These are phyloP conservation scores for Steinernema feltiae DNA, from an alignment of 1,140 invertebrate genomes.

Conservation along the genomic window DNA sequence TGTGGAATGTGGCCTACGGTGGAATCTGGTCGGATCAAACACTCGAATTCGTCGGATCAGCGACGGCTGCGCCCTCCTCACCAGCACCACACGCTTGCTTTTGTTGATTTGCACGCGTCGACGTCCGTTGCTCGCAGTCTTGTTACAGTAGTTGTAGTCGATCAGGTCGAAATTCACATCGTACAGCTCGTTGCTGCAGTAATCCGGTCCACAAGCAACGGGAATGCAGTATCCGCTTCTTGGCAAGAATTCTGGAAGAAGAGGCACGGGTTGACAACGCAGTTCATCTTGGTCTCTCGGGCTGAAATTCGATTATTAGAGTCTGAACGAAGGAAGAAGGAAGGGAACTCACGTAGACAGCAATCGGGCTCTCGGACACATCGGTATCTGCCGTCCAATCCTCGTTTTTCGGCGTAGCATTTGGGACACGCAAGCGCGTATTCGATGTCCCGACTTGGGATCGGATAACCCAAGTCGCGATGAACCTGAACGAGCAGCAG, in stretches of 20 bases:
- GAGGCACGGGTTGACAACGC: not conserved
- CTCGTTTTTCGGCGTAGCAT: not conserved
- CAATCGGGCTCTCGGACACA: not conserved
- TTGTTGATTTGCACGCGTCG: not conserved
- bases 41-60: not conserved
- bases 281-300: not conserved
- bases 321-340: not conserved
- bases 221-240: not conserved
- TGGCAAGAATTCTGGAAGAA: not conserved
- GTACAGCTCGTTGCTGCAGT: conserved; percentile 2
- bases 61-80: not conserved
- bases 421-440: not conserved
- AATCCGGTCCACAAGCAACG: not conserved
- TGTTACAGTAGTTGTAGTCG: conserved; percentile 13
- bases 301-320: not conserved
- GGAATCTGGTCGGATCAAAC: not conserved
- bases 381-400: not conserved
- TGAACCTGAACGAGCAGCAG: not conserved
- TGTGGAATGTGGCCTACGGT: not conserved
- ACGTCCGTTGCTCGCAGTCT: not conserved
- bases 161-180: not conserved
- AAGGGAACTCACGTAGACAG: not conserved
- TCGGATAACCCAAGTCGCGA: not conserved
- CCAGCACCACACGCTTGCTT: not conserved
- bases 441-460: not conserved